Evolutionary conservation across 1,140 invertebrate genomes (phyloP).

Genomic region (Stegodyphus dumicola): DNA sequence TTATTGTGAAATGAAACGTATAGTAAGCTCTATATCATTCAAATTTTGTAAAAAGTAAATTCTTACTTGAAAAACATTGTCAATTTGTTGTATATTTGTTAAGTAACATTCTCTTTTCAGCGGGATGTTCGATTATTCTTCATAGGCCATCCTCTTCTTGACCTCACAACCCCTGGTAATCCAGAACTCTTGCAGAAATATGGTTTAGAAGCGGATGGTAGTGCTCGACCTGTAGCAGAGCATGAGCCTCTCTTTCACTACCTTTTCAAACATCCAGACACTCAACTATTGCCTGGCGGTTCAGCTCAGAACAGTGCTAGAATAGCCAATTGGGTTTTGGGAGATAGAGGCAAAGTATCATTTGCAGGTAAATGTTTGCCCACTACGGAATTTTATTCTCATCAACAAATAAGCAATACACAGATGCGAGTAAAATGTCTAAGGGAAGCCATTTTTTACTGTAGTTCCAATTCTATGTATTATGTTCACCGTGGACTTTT

Average conservation of each 20-base stretch:
- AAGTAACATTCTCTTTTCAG: too few species aligned
- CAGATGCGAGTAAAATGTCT: too few species aligned
- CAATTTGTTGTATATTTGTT: too few species aligned
- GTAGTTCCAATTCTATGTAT: too few species aligned
- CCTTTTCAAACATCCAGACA: background rate
- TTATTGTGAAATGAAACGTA: too few species aligned
- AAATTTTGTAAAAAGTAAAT: too few species aligned
- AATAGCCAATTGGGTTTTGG: conserved; percentile 36
- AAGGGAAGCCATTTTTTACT: too few species aligned
- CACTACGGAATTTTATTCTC: background rate
- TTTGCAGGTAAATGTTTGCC: conserved; percentile 13
- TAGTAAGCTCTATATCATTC: too few species aligned
- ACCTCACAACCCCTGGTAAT: conserved; percentile 5
- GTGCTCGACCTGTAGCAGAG: background rate
- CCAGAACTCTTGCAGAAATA: background rate
- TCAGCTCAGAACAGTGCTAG: conserved; percentile 38
- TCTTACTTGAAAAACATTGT: too few species aligned
- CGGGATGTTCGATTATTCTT: too few species aligned
- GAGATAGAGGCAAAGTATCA: background rate
- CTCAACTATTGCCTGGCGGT: conserved; percentile 16
- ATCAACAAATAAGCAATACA: too few species aligned
- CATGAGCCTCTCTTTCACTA: conserved; percentile 12
- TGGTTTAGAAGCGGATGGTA: conserved; percentile 34
- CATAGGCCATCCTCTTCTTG: conserved; percentile 15
- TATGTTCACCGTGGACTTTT: too few species aligned